phyloP scores from a whole-genome alignment of 1,140 invertebrate genomes.

The Aphidius gifuensis region DNA sequence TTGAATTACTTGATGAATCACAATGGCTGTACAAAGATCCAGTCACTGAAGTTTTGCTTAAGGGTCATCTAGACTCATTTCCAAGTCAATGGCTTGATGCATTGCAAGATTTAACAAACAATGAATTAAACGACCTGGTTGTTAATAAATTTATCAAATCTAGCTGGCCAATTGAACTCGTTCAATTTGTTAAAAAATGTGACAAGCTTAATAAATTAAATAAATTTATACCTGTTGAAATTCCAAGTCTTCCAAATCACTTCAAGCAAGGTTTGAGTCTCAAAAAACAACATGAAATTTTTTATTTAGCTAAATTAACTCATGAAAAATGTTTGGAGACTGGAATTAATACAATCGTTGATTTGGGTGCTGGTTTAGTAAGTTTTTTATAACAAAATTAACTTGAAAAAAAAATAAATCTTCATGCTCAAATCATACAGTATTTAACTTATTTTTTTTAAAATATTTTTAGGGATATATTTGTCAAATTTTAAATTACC shows the following conservation, averaged over 20 bases:
- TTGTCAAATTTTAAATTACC: constrained; percentile 65
- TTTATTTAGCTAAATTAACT: constrained; percentile 60
- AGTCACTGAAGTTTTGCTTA: constrained; percentile 64
- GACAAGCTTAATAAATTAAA: constrained; percentile 28
- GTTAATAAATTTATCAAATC: constrained; percentile 35
- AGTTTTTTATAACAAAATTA: constrained; percentile 31
- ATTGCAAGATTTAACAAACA: constrained; percentile 49
- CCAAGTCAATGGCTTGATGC: constrained; percentile 55
- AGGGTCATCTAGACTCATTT: constrained; percentile 57
- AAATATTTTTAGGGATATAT: constrained; percentile 65
- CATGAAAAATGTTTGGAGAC: constrained; percentile 54
- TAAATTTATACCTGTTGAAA: constrained; percentile 29
- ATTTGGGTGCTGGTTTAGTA: constrained; percentile 79
- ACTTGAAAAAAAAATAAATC: background rate
- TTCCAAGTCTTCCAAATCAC: constrained; percentile 33
- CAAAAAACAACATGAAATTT: constrained; percentile 73
- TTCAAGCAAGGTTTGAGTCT: constrained; percentile 51
- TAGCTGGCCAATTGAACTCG: constrained; percentile 46
- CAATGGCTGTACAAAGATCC: constrained; percentile 66
- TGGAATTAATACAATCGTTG: constrained; percentile 63
- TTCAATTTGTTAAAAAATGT: constrained; percentile 49
- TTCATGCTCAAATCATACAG: too few relatives aligned
- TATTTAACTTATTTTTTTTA: constrained; percentile 4
- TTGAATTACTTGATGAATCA: constrained; percentile 60
- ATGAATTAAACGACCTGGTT: constrained; percentile 54